Evolutionary conservation across 2,797 vertebrate genomes (phyloP).

Genomic region (Sciaenops ocellatus): DNA sequence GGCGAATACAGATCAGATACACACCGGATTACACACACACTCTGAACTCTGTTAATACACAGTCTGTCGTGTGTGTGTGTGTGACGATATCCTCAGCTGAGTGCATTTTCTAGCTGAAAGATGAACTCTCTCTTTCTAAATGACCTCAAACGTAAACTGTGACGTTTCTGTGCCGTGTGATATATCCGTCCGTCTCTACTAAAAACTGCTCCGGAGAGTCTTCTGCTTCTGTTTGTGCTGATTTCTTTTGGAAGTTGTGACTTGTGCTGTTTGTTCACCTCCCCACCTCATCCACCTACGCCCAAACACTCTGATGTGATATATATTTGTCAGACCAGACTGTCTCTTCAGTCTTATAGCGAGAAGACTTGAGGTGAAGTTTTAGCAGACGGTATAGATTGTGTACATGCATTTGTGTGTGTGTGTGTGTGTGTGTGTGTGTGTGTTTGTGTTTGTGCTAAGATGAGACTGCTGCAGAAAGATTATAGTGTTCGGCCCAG

Average conservation of each 20-base stretch:
- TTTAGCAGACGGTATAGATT: slow-evolving; percentile 16
- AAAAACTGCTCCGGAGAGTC: not conserved
- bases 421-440: slow-evolving; percentile 14
- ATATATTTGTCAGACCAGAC: not conserved
- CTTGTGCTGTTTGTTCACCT: not conserved
- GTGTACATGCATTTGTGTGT: not conserved
- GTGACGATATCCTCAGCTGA: no score
- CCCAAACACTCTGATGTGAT: not conserved
- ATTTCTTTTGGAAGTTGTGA: slow-evolving; percentile 6
- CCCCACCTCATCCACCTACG: not conserved
- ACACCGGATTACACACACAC: no score
- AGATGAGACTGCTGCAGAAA: slow-evolving; percentile 24
- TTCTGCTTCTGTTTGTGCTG: not conserved
- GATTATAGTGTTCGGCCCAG: slow-evolving; percentile 56
- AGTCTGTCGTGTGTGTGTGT: no score
- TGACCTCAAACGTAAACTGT: not conserved
- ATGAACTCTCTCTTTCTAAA: not conserved
- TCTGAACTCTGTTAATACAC: no score
- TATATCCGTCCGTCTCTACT: not conserved
- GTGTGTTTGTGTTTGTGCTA: slow-evolving; percentile 30
- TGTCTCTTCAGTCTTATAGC: not conserved
- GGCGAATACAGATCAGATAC: no score
- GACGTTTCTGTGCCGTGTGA: not conserved
- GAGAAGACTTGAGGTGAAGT: not conserved
- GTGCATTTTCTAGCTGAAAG: no score